A percentile compares a stretch with the other conserved stretches of the same genome.
Conservation (phyloP, 1,140 invertebrate species). For the Ceratina calcarata region DNA sequence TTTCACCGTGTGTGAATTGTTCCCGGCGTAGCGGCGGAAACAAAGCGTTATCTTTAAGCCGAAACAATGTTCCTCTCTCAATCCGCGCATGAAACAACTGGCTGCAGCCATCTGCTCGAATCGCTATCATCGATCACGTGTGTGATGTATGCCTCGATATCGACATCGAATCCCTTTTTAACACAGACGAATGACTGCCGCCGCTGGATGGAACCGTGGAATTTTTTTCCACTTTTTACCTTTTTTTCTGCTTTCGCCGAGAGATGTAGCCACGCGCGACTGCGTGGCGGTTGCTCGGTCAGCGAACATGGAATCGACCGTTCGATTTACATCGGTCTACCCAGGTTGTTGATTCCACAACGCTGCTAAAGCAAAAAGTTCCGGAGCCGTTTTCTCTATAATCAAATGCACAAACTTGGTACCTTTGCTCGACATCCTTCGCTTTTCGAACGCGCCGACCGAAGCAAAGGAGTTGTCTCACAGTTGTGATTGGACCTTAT, state of each 20-base stretch:
- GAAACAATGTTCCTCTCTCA: constrained; percentile 65
- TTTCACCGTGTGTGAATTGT: constrained; percentile 63
- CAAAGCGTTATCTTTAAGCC: constrained; percentile 68
- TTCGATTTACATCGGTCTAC: constrained; percentile 51
- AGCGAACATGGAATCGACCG: constrained; percentile 48
- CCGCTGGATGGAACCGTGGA: constrained; percentile 32
- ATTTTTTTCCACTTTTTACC: background rate
- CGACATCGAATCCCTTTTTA: constrained; percentile 71
- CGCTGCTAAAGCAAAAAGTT: too few relatives aligned
- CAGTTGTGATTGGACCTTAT: too few relatives aligned
- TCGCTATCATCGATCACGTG: constrained; percentile 63
- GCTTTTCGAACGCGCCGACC: too few relatives aligned
- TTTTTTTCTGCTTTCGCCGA: constrained; percentile 13
- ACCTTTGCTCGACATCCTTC: too few relatives aligned
- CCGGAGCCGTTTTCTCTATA: too few relatives aligned
- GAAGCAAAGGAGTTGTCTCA: too few relatives aligned
- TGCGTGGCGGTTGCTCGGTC: constrained; percentile 49
- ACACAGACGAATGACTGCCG: constrained; percentile 69
- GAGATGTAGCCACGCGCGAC: constrained; percentile 26
- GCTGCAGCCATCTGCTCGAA: constrained; percentile 56
- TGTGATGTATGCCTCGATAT: constrained; percentile 64
- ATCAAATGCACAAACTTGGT: too few relatives aligned
- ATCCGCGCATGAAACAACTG: constrained; percentile 62
- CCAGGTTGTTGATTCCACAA: constrained; percentile 40
- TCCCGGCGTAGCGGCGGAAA: constrained; percentile 49